Conservation (phyloP, 2,113 vertebrate species). For the Neopipo cinnamomea region DNA sequence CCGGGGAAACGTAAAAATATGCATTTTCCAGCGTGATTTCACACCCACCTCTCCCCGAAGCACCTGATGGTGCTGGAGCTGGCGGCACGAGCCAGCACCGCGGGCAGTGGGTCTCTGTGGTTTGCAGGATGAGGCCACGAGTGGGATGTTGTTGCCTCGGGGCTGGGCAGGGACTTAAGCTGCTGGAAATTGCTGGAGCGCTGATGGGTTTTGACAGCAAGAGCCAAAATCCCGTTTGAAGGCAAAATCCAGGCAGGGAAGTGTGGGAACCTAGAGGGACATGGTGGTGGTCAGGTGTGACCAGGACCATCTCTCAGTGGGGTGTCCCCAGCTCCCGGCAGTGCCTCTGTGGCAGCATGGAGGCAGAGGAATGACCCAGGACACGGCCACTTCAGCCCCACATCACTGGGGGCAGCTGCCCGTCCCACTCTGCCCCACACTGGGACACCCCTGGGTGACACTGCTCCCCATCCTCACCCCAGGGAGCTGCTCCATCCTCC, state of each 20-base stretch:
- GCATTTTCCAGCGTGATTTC: background rate
- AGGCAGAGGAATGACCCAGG: background rate
- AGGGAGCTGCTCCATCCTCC: background rate
- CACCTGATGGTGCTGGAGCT: background rate
- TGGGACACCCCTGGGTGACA: background rate
- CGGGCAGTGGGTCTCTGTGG: background rate
- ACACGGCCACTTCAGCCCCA: background rate
- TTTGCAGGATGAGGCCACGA: background rate
- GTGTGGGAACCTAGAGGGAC: background rate
- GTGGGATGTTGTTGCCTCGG: background rate
- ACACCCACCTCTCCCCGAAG: background rate
- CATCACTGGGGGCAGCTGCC: fast-evolving
- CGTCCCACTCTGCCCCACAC: fast-evolving
- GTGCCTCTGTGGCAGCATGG: fast-evolving
- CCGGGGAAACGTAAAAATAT: background rate
- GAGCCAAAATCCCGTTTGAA: background rate
- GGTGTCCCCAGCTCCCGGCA: background rate
- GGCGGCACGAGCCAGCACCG: fast-evolving
- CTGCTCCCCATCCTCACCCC: background rate
- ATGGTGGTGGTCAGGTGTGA: background rate
- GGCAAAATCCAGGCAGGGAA: background rate
- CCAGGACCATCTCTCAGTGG: fast-evolving
- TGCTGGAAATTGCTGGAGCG: background rate
- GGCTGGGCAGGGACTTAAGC: background rate
- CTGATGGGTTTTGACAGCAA: background rate